A percentile compares a stretch with the other conserved stretches of the same genome.
Conservation (phyloP, 2,113 vertebrate genomes). For the Struthidea cinerea region DNA sequence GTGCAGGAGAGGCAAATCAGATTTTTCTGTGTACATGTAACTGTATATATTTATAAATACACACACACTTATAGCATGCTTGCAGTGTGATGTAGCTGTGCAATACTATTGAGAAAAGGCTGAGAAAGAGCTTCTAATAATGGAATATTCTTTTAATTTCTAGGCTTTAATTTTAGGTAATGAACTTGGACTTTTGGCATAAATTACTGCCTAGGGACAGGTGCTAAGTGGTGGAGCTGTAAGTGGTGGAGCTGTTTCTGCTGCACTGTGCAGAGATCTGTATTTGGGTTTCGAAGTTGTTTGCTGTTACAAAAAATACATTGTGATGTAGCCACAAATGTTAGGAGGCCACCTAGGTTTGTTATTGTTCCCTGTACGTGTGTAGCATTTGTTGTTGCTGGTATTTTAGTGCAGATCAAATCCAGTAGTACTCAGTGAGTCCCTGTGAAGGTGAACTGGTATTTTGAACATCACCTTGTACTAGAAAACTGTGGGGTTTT, state of each 20-base stretch:
- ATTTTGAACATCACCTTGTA: not conserved
- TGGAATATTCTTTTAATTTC: not conserved
- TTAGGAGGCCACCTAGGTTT: not conserved
- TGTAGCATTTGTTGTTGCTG: not conserved
- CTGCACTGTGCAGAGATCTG: not conserved
- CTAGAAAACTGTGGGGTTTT: not conserved
- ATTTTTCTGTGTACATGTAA: not conserved
- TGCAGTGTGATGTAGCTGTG: not conserved
- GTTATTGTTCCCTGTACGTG: not conserved
- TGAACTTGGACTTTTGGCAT: not conserved
- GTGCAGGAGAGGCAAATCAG: not conserved
- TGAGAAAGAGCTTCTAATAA: not conserved
- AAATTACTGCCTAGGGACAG: not conserved
- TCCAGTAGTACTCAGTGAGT: not conserved
- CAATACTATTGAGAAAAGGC: not conserved
- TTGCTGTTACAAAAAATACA: not conserved
- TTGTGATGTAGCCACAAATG: not conserved
- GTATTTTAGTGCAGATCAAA: not conserved
- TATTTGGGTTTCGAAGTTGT: not conserved
- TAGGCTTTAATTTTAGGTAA: not conserved
- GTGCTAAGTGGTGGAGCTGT: not conserved
- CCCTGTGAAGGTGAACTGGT: not conserved
- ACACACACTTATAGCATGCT: not conserved
- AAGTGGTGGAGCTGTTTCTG: not conserved
- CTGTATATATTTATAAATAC: not conserved